These are phyloP conservation scores for Monarcha castaneiventris DNA, from an alignment of 2,113 vertebrate species.

Conservation along the genomic window DNA sequence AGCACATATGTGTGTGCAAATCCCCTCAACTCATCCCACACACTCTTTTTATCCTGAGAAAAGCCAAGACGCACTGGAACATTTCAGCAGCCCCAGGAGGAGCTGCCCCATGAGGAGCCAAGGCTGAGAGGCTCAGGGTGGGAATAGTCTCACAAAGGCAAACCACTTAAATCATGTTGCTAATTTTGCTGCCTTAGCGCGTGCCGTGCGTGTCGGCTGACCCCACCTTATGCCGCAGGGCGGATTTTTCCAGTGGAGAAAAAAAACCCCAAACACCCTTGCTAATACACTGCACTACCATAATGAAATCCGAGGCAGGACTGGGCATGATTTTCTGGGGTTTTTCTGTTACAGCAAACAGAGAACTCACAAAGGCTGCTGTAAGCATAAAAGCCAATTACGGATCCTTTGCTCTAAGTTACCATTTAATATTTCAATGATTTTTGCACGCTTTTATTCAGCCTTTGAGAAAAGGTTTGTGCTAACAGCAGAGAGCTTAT, in stretches of 20 bases:
- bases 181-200: not conserved
- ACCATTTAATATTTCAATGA: not conserved
- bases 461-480: not conserved
- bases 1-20: accelerated
- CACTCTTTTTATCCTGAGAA: not conserved
- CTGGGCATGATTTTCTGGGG: not conserved
- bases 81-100: not conserved
- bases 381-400: not conserved
- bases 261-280: not conserved
- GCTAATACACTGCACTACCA: not conserved
- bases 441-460: not conserved
- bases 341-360: not conserved
- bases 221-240: not conserved
- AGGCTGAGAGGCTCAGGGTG: not conserved
- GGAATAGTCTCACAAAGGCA: not conserved
- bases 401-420: not conserved
- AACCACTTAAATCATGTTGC: not conserved
- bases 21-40: accelerated
- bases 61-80: accelerated
- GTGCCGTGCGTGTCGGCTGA: not conserved
- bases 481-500: not conserved
- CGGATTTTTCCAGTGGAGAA: not conserved
- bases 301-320: not conserved
- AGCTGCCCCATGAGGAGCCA: not conserved
- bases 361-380: not conserved